These are phyloP conservation scores for Aphis gossypii DNA, from an alignment of 1,140 invertebrate genomes.

Conservation along the genomic window DNA sequence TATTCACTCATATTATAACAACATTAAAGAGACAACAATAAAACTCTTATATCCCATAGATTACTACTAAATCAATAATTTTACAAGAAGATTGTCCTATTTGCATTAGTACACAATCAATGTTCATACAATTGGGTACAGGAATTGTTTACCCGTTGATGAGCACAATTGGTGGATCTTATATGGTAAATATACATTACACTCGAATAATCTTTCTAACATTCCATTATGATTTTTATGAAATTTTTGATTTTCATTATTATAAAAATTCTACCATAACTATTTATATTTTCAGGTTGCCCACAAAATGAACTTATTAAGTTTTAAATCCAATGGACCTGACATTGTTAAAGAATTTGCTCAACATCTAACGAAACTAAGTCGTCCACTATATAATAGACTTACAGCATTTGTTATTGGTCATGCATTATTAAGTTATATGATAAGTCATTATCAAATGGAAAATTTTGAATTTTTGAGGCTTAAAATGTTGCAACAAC, in stretches of 20 bases:
- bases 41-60: slow-evolving; percentile 23
- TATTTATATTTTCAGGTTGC: slow-evolving; percentile 45
- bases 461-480: slow-evolving; percentile 32
- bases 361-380: neutral
- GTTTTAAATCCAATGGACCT: neutral
- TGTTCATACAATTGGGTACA: slow-evolving; percentile 44
- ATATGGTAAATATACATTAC: slow-evolving; percentile 41
- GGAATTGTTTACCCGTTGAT: slow-evolving; percentile 49
- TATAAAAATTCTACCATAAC: neutral
- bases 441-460: slow-evolving; percentile 42
- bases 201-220: neutral
- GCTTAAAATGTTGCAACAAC: slow-evolving; percentile 34
- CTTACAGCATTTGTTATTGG: slow-evolving; percentile 41
- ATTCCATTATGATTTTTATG: neutral
- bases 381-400: slow-evolving; percentile 38
- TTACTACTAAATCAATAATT: slow-evolving; percentile 51
- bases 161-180: slow-evolving; percentile 32
- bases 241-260: neutral
- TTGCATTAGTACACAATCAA: slow-evolving; percentile 41
- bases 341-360: neutral
- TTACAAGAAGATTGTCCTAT: slow-evolving; percentile 53
- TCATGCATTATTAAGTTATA: slow-evolving; percentile 32
- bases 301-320: neutral
- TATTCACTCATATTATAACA: neutral
- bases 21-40: neutral